Percentiles rank a stretch among this genome's conserved stretches.
These are phyloP conservation scores for Zaprionus davidi DNA, from an alignment of 1,140 invertebrate genomes.

Conservation along the genomic window DNA sequence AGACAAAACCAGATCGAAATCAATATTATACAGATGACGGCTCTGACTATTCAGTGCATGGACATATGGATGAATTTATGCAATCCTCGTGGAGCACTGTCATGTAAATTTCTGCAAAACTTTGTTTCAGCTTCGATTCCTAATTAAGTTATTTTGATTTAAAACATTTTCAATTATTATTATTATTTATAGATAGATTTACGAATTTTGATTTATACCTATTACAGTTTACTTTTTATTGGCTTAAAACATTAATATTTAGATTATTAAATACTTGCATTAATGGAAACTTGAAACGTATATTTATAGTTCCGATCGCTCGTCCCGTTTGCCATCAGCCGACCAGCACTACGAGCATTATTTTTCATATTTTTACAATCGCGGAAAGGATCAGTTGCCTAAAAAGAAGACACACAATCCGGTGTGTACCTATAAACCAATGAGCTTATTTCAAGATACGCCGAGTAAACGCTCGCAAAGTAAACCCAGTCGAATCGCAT, in stretches of 20 bases:
- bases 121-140: conserved; percentile 39
- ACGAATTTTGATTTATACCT: background rate
- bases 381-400: conserved; percentile 45
- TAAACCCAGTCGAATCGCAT: conserved; percentile 7
- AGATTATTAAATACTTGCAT: background rate
- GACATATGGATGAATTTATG: conserved; percentile 19
- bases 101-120: conserved; percentile 62
- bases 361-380: conserved; percentile 79
- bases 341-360: conserved; percentile 77
- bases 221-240: background rate
- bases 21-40: conserved; percentile 48
- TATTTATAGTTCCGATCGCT: conserved; percentile 48
- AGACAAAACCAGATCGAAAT: conserved; percentile 29
- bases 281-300: background rate
- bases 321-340: conserved; percentile 45
- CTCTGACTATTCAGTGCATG: conserved; percentile 33
- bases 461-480: conserved; percentile 30
- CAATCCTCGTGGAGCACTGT: conserved; percentile 59
- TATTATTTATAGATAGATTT: background rate
- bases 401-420: conserved; percentile 32
- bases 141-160: background rate
- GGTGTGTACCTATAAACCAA: conserved; percentile 53
- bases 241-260: background rate
- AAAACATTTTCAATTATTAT: background rate
- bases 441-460: conserved; percentile 61